A percentile compares a stretch with the other conserved stretches of the same genome.
phyloP scores from a whole-genome alignment of 2,888 invertebrate genomes.

The Dynastes hyllus region DNA sequence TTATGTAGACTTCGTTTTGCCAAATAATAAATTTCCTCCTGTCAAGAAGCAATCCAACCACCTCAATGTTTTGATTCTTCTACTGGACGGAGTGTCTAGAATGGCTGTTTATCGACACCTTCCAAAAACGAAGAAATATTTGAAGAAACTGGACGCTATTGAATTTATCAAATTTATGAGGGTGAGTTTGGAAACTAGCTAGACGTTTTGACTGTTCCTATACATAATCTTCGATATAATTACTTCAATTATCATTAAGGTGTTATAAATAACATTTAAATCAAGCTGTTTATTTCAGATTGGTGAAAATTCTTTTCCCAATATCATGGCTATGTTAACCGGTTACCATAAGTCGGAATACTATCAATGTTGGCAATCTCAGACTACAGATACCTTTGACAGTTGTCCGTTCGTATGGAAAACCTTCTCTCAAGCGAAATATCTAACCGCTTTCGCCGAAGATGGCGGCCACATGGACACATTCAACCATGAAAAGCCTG shows the following conservation, averaged over 20 bases:
- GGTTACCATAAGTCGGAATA: slow-evolving; percentile 4
- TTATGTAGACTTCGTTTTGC: slow-evolving; percentile 24
- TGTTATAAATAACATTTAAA: background rate
- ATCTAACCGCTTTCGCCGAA: slow-evolving; percentile 86
- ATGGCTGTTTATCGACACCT: slow-evolving; percentile 36
- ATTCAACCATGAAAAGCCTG: slow-evolving; percentile 85
- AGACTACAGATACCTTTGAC: slow-evolving; percentile 77
- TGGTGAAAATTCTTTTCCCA: slow-evolving; percentile 44
- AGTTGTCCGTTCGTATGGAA: slow-evolving; percentile 90
- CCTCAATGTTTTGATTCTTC: slow-evolving; percentile 37
- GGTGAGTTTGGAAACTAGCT: background rate
- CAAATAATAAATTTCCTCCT: slow-evolving; percentile 18
- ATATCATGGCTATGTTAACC: slow-evolving; percentile 40
- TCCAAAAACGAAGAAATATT: slow-evolving; percentile 37
- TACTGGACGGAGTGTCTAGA: slow-evolving; percentile 46
- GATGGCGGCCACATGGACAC: slow-evolving; percentile 85
- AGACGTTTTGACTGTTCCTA: background rate
- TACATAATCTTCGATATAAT: background rate
- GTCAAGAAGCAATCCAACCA: slow-evolving; percentile 22
- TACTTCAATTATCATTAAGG: background rate
- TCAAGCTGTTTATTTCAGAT: slow-evolving; percentile 1
- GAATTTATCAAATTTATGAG: slow-evolving; percentile 45
- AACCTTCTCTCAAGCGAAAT: slow-evolving; percentile 81
- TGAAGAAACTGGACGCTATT: slow-evolving; percentile 28
- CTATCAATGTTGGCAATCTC: slow-evolving; percentile 14